Conservation (phyloP, 2,797 vertebrate genomes). For the Rhyacichthys aspro region DNA sequence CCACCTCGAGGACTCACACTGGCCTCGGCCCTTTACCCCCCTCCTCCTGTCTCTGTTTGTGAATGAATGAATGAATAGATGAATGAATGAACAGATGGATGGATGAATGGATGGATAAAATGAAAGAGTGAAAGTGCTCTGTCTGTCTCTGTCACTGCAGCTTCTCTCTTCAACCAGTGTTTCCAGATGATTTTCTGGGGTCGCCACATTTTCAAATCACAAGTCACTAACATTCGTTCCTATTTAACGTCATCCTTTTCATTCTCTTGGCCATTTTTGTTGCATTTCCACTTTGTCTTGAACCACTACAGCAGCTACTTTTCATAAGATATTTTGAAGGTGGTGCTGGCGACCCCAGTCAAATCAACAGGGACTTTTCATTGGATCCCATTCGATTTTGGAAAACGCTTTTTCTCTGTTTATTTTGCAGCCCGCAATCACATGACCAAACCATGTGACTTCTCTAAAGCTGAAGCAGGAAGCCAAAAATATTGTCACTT, state of each 20-base stretch:
- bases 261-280: too few species aligned
- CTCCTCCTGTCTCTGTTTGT: slow-evolving; percentile 18
- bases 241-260: too few species aligned
- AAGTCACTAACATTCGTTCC: too few species aligned
- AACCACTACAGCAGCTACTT: not conserved
- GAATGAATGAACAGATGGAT: too few species aligned
- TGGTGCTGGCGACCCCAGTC: not conserved
- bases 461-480: slow-evolving; percentile 10
- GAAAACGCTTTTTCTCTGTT: slow-evolving; percentile 3
- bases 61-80: slow-evolving; percentile 39
- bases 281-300: not conserved
- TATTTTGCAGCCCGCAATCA: not conserved
- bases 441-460: not conserved
- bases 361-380: not conserved
- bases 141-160: not conserved
- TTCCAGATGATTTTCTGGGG: not conserved
- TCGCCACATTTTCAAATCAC: too few species aligned
- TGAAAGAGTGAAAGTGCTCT: slow-evolving; percentile 21
- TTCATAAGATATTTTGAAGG: too few species aligned
- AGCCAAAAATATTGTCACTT: slow-evolving; percentile 18
- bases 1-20: slow-evolving; percentile 50
- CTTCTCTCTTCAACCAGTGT: not conserved
- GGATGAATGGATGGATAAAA: slow-evolving; percentile 16
- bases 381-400: too few species aligned
- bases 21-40: not conserved